Evolutionary conservation across 2,113 vertebrate genomes (phyloP).

Genomic region (Phalacrocorax carbo): DNA sequence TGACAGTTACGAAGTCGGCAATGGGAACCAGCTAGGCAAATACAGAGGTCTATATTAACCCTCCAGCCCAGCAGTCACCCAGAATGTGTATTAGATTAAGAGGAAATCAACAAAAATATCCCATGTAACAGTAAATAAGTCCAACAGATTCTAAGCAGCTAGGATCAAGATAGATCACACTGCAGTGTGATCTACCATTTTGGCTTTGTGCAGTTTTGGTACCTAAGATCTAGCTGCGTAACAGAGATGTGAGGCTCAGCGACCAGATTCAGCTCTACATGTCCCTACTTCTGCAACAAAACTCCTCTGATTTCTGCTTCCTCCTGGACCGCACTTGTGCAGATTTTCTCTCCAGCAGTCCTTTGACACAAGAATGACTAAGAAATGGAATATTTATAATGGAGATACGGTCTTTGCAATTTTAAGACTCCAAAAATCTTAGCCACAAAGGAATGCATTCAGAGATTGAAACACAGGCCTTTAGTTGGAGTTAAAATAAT

Average conservation of each 20-base stretch:
- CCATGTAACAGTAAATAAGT: background rate
- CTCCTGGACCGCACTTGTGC: background rate
- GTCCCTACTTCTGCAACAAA: background rate
- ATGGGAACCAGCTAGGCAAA: background rate
- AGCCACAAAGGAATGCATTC: constrained; percentile 59
- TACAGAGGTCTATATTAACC: background rate
- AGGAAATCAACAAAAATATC: background rate
- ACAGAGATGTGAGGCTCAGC: background rate
- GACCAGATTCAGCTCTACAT: background rate
- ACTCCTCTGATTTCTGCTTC: background rate
- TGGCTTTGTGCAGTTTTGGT: background rate
- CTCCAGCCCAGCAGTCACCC: background rate
- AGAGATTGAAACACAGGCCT: constrained; percentile 37
- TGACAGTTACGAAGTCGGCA: background rate
- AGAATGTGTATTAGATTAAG: background rate
- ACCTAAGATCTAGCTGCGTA: background rate
- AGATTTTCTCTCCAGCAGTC: background rate
- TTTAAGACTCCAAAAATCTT: constrained; percentile 7
- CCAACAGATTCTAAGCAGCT: background rate
- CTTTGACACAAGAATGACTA: background rate
- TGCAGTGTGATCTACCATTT: background rate
- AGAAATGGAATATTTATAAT: constrained; percentile 15
- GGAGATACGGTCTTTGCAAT: background rate
- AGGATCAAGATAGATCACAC: background rate
- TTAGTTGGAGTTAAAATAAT: constrained; percentile 63